Percentiles rank a stretch among this genome's conserved stretches.
phyloP scores from a whole-genome alignment of 2,113 vertebrate genomes.

The Ailurus styani region DNA sequence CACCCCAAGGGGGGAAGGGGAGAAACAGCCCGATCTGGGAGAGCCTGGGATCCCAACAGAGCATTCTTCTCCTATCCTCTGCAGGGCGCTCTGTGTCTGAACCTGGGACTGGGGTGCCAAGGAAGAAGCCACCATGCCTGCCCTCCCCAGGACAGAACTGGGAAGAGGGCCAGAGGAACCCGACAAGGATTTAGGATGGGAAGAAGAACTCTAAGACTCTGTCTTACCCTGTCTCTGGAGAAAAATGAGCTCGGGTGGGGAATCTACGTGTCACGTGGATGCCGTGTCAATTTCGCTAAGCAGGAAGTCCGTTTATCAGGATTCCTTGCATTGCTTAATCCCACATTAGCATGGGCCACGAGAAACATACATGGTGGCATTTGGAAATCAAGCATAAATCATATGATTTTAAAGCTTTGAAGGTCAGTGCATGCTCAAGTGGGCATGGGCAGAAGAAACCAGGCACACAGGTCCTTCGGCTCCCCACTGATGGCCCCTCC shows the following conservation, averaged over 20 bases:
- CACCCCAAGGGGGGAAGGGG: not conserved
- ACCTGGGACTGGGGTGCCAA: not conserved
- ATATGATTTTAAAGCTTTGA: not conserved
- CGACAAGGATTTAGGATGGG: not conserved
- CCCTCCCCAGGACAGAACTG: not conserved
- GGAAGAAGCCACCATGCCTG: rapidly evolving
- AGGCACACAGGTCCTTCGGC: not conserved
- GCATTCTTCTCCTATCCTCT: constrained; percentile 21
- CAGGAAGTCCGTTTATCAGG: not conserved
- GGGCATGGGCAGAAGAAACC: rapidly evolving
- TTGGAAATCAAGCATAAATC: not conserved
- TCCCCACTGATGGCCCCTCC: not conserved
- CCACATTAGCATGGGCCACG: not conserved
- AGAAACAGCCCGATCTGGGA: not conserved
- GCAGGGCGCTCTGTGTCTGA: not conserved
- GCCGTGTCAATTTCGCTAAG: not conserved
- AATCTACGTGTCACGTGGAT: too few relatives aligned
- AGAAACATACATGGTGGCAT: not conserved
- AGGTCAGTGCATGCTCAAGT: rapidly evolving
- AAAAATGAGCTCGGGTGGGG: not conserved
- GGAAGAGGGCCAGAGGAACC: not conserved
- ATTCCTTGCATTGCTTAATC: not conserved
- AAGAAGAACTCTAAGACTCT: not conserved
- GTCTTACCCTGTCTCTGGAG: not conserved
- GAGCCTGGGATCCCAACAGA: constrained; percentile 49